A percentile compares a stretch with the other conserved stretches of the same genome.
Evolutionary conservation across 1,140 invertebrate species (phyloP).

Genomic region (Pygmarrhopalites habei): DNA sequence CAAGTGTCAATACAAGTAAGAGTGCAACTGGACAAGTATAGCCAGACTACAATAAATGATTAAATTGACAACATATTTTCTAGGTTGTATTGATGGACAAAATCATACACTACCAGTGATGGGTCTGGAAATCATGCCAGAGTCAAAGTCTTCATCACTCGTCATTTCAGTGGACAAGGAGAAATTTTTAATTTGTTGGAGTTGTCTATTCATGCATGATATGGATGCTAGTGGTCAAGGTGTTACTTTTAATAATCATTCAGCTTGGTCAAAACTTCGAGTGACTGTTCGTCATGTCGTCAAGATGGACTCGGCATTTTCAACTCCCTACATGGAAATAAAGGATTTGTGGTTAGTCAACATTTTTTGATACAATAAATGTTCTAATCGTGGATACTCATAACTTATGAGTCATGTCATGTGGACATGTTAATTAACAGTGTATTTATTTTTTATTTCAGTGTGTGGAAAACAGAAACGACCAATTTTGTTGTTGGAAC

Average conservation of each 20-base stretch:
- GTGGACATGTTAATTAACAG: too few relatives aligned
- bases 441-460: slow-evolving; percentile 12
- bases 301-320: slow-evolving; percentile 2
- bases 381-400: too few relatives aligned
- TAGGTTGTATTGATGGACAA: slow-evolving; percentile 9
- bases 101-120: slow-evolving; percentile 11
- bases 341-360: too few relatives aligned
- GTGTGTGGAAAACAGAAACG: slow-evolving; percentile 8
- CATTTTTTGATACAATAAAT: too few relatives aligned
- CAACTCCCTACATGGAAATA: background rate
- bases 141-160: slow-evolving; percentile 14
- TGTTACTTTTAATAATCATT: background rate
- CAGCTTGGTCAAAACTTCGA: slow-evolving; percentile 22
- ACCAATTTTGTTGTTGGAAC: slow-evolving; percentile 21
- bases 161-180: slow-evolving; percentile 10
- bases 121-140: slow-evolving; percentile 21
- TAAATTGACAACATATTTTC: too few relatives aligned
- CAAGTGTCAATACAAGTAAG: slow-evolving; percentile 33
- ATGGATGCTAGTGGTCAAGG: background rate
- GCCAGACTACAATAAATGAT: too few relatives aligned
- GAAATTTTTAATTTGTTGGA: slow-evolving; percentile 12
- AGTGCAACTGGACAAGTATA: too few relatives aligned
- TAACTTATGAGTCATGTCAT: too few relatives aligned
- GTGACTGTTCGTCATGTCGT: slow-evolving; percentile 16
- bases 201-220: slow-evolving; percentile 8